phyloP scores from a whole-genome alignment of 2,113 vertebrate genomes.

The Syngnathus typhle region DNA sequence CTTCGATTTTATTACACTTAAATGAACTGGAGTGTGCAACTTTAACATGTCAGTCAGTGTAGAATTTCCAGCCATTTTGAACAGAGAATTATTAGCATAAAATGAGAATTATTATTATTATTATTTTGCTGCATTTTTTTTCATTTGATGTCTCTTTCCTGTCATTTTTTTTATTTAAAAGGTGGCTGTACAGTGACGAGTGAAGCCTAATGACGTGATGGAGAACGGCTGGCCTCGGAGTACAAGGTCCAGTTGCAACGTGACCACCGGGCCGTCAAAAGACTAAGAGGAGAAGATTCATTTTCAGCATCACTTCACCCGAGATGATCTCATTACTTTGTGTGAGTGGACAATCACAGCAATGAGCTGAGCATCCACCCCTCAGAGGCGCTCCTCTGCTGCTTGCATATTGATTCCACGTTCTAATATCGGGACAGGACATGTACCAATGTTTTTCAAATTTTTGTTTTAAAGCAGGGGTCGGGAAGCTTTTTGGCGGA shows the following conservation, averaged over 20 bases:
- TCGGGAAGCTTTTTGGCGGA: too few relatives aligned
- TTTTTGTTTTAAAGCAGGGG: too few relatives aligned
- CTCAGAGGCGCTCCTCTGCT: slow-evolving; percentile 34
- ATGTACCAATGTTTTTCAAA: slow-evolving; percentile 17
- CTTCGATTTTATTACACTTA: neutral
- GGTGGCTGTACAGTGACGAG: slow-evolving; percentile 31
- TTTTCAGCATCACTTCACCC: slow-evolving; percentile 68
- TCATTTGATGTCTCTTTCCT: too few relatives aligned
- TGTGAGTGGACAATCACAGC: slow-evolving; percentile 47
- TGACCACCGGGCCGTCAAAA: slow-evolving; percentile 36
- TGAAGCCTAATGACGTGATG: slow-evolving; percentile 29
- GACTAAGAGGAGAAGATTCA: slow-evolving; percentile 59
- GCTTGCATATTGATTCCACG: slow-evolving; percentile 42
- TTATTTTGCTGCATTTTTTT: too few relatives aligned
- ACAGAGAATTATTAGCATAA: too few relatives aligned
- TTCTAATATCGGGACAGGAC: slow-evolving; percentile 10
- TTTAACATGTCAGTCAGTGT: neutral
- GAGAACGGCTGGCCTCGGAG: slow-evolving; percentile 53
- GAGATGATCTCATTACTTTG: slow-evolving; percentile 68
- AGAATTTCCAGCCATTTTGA: neutral
- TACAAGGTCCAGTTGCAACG: slow-evolving; percentile 56
- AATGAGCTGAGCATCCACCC: slow-evolving; percentile 26
- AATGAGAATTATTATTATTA: too few relatives aligned
- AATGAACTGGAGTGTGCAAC: neutral
- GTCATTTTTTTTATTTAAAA: neutral